These are phyloP conservation scores for Bombus sylvicola DNA, from an alignment of 1,140 invertebrate genomes.

Conservation along the genomic window DNA sequence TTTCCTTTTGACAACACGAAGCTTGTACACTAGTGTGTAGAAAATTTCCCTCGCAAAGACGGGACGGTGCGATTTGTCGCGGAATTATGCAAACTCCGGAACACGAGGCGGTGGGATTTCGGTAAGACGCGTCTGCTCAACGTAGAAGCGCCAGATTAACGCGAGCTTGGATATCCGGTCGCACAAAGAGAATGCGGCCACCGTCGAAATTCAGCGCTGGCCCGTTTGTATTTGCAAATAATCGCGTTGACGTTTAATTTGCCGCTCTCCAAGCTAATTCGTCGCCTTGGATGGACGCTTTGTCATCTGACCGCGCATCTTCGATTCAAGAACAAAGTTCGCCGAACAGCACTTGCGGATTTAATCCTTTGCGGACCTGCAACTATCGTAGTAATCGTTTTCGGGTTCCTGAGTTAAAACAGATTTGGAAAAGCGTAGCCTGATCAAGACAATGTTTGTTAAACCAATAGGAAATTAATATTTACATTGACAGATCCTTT, in stretches of 20 bases:
- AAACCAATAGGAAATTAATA: too few relatives aligned
- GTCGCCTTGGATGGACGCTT: slow-evolving; percentile 19
- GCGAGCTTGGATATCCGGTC: slow-evolving; percentile 60
- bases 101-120: slow-evolving; percentile 59
- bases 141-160: slow-evolving; percentile 62
- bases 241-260: slow-evolving; percentile 67
- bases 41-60: slow-evolving; percentile 9
- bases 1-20: background rate
- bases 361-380: too few relatives aligned
- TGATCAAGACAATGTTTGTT: too few relatives aligned
- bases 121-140: slow-evolving; percentile 50
- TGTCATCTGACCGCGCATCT: slow-evolving; percentile 1
- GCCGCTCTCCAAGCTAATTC: slow-evolving; percentile 52
- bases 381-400: too few relatives aligned
- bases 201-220: slow-evolving; percentile 56
- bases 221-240: slow-evolving; percentile 43
- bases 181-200: slow-evolving; percentile 66
- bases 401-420: too few relatives aligned
- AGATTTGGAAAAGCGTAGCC: too few relatives aligned
- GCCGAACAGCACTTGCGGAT: background rate
- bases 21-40: background rate
- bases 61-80: slow-evolving; percentile 43
- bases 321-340: background rate
- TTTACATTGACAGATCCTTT: too few relatives aligned
- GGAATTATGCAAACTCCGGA: slow-evolving; percentile 62